Evolutionary conservation across 2,113 vertebrate genomes (phyloP).

Genomic region (Leptobrachium ailaonicum): DNA sequence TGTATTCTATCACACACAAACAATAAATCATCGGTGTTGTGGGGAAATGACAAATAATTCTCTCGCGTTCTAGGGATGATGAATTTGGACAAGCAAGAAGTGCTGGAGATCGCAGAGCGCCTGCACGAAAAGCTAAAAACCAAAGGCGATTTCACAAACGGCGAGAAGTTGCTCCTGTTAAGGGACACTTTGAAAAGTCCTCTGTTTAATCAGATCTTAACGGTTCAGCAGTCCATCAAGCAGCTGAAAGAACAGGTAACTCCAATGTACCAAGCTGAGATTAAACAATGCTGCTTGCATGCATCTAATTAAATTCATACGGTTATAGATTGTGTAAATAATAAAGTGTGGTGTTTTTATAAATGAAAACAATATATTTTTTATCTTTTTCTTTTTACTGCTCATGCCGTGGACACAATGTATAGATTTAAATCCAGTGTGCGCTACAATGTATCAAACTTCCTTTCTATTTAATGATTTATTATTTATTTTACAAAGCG

Average conservation of each 20-base stretch:
- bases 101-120: constrained; percentile 85
- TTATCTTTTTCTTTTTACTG: too few relatives aligned
- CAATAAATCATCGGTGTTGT: neutral
- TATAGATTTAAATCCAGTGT: too few relatives aligned
- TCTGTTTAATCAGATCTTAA: constrained; percentile 89
- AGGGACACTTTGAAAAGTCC: constrained; percentile 82
- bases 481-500: too few relatives aligned
- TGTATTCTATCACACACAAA: neutral
- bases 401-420: too few relatives aligned
- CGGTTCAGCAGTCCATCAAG: constrained; percentile 90
- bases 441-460: too few relatives aligned
- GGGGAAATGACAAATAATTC: constrained; percentile 5
- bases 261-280: too few relatives aligned
- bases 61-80: constrained; percentile 51
- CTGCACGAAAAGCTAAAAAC: constrained; percentile 82
- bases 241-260: constrained; percentile 86
- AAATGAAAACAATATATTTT: too few relatives aligned
- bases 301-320: too few relatives aligned
- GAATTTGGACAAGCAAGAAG: constrained; percentile 82
- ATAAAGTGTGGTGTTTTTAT: too few relatives aligned
- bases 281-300: too few relatives aligned
- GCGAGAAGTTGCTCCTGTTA: constrained; percentile 74
- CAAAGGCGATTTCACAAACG: constrained; percentile 81
- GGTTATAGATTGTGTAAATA: too few relatives aligned
- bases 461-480: too few relatives aligned